Base-by-base conservation (phyloP, 2,797 vertebrate species). In the Acanthornis magna region DNA sequence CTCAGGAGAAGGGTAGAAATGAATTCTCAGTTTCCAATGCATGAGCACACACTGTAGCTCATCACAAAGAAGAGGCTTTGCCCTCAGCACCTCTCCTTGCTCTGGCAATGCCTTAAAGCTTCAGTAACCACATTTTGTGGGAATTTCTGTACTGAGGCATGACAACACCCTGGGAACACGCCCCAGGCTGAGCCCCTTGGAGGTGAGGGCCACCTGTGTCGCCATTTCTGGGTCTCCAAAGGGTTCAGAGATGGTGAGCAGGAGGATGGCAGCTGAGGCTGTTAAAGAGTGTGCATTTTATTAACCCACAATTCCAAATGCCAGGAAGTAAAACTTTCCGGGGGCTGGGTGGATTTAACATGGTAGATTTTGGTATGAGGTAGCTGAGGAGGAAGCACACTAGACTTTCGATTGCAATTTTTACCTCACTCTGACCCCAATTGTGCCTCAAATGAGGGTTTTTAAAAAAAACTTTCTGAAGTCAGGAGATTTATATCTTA, bases 381-480 rank as follows among this genome's bases (percentile, higher is more conserved):
- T 42, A 20, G 26, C 14, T 57, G 29, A 92, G 17, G 15, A 89
- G 2, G 32, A 30, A 13, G 30, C 34, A 68, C 18, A 88, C 47
- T 36, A 81, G 75, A 70, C 10, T 76, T 68, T 36, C n/a, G n/a
- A 79, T 63, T 25, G 88, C 43, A 36, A 9, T 72, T 79, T 90
- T 93, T 34, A 70, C n/a, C 19, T 77, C 67, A 23, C 67, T 86
- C 78, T 89, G 67, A 43, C 60, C 29, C 15, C 14, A 36, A 7
- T 70, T 60, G 55, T 91, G 34, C 67, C 26, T 58, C 53, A 66
- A 71, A 58, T 45, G 14, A 89, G 22, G 8, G 9, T 8, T 73
- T 95, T 88, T 61, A 38, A 65, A 38, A 86, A 92, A 55, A 82
- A 68, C 34, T 89, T 83, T 71, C 65, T 81, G 25, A 92, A 76